A percentile compares a stretch with the other conserved stretches of the same genome.
Conservation (phyloP, 2,113 vertebrate species). For the Egretta garzetta region DNA sequence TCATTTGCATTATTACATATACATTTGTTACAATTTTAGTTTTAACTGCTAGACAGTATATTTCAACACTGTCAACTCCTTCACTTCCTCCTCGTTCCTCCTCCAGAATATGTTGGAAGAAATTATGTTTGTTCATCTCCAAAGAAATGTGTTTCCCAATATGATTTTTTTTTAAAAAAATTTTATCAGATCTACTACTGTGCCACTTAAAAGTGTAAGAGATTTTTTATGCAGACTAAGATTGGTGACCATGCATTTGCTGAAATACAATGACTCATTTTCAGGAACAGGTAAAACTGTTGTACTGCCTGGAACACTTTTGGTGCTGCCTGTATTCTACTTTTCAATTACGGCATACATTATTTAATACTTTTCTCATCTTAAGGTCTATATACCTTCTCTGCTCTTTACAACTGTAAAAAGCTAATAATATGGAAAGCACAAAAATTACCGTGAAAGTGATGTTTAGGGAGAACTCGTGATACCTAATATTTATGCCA, state of each 20-base stretch:
- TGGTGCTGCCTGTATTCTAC: conserved; percentile 18
- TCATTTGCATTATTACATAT: not conserved
- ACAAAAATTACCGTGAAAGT: not conserved
- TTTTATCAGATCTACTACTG: not conserved
- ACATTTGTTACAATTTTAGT: not conserved
- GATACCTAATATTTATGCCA: not conserved
- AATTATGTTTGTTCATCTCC: not conserved
- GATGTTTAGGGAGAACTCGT: not conserved
- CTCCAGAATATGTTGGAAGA: not conserved
- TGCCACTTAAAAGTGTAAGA: not conserved
- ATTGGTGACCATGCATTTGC: not conserved
- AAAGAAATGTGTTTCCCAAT: not conserved
- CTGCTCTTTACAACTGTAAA: not conserved
- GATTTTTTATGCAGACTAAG: conserved; percentile 4
- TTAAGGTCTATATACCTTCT: not conserved
- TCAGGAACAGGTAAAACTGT: conserved; percentile 48
- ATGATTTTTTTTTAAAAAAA: not conserved
- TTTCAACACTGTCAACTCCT: not conserved
- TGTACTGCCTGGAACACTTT: conserved; percentile 42
- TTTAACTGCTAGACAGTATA: not conserved
- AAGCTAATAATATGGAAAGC: not conserved
- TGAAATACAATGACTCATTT: conserved; percentile 33
- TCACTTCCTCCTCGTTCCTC: not conserved
- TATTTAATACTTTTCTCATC: conserved; percentile 43
- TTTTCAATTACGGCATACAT: conserved; percentile 46